Evolutionary conservation across 1,140 invertebrate genomes (phyloP).

Genomic region (Diorhabda elongata): DNA sequence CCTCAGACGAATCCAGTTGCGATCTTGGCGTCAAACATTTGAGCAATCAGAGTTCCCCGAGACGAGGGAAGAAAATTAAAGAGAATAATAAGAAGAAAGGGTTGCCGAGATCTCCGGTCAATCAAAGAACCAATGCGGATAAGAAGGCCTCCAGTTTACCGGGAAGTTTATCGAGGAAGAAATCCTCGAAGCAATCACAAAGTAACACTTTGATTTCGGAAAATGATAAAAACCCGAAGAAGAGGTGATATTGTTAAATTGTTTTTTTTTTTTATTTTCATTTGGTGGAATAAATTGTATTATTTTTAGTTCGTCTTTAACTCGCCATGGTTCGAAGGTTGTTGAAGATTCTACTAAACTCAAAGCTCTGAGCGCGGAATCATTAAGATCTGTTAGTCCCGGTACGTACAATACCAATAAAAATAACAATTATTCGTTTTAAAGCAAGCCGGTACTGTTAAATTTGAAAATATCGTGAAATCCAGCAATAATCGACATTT

Average conservation of each 20-base stretch:
- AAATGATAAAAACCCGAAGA: background rate
- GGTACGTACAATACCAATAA: constrained; percentile 44
- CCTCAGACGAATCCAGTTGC: constrained; percentile 64
- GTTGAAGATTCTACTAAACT: constrained; percentile 46
- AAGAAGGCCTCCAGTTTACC: constrained; percentile 49
- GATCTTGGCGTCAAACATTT: constrained; percentile 50
- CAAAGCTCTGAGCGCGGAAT: constrained; percentile 81
- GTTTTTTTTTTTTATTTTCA: background rate
- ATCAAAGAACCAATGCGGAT: constrained; percentile 31
- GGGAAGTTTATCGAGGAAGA: constrained; percentile 61
- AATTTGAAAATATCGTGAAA: too few species aligned
- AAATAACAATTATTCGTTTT: too few species aligned
- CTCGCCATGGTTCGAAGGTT: constrained; percentile 33
- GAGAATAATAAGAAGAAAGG: constrained; percentile 65
- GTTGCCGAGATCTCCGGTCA: constrained; percentile 42
- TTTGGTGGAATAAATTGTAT: background rate
- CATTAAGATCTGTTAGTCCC: constrained; percentile 75
- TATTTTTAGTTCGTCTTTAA: constrained; percentile 21
- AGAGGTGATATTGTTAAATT: background rate
- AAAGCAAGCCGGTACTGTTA: too few species aligned
- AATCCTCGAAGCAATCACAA: constrained; percentile 51
- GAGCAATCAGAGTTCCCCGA: constrained; percentile 42
- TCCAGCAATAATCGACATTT: too few species aligned
- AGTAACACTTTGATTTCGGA: background rate
- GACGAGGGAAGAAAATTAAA: constrained; percentile 58